Conservation (phyloP, 2,888 invertebrate species). For the Pimpla rufipes region DNA sequence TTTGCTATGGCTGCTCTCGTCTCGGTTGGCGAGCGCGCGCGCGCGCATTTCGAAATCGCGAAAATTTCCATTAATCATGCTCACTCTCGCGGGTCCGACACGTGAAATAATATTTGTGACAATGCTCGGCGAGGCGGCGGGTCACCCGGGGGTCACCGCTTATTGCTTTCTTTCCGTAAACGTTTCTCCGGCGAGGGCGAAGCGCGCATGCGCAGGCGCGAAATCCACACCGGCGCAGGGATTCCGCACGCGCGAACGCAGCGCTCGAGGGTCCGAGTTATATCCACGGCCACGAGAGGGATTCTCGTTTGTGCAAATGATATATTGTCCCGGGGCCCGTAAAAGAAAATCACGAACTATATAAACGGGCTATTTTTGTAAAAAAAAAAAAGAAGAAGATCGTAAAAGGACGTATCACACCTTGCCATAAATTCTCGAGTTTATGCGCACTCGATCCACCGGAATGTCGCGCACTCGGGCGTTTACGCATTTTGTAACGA, state of each 20-base stretch:
- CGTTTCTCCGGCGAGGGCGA: conserved; percentile 13
- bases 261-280: conserved; percentile 11
- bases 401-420: conserved; percentile 22
- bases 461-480: neutral
- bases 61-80: conserved; percentile 52
- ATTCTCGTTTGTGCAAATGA: conserved; percentile 18
- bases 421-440: neutral
- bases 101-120: conserved; percentile 58
- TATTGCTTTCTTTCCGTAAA: conserved; percentile 34
- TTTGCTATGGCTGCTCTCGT: conserved; percentile 23
- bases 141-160: conserved; percentile 24
- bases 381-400: conserved; percentile 24
- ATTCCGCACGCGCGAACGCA: neutral
- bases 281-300: conserved; percentile 7
- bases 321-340: conserved; percentile 11
- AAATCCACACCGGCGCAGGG: neutral
- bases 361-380: conserved; percentile 1
- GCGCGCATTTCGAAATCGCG: conserved; percentile 43
- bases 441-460: neutral
- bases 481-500: neutral
- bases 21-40: too few relatives aligned
- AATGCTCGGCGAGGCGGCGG: conserved; percentile 24
- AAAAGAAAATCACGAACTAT: conserved; percentile 2
- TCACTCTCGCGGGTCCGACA: conserved; percentile 26
- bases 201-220: neutral